Percentiles rank a stretch among this genome's conserved stretches.
Evolutionary conservation across 2,797 vertebrate genomes (phyloP).

Genomic region (Lepus oiostolus): DNA sequence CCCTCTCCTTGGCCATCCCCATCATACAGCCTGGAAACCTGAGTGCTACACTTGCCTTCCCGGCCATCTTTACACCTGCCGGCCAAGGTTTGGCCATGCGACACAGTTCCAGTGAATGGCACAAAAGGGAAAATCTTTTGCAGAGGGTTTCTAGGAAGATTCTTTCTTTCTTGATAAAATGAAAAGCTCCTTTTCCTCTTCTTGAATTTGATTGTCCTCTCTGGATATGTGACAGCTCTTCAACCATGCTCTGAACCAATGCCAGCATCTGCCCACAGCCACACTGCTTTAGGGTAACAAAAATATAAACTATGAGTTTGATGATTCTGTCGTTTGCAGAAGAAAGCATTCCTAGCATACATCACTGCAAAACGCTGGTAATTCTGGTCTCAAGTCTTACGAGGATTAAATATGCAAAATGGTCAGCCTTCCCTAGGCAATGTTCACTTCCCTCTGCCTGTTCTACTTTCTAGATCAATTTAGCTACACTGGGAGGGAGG

Average conservation of each 20-base stretch:
- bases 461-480: slow-evolving; percentile 4
- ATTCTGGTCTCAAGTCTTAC: neutral
- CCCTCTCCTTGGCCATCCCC: neutral
- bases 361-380: neutral
- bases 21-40: neutral
- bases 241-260: neutral
- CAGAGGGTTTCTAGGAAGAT: neutral
- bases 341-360: neutral
- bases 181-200: neutral
- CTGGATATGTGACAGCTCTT: neutral
- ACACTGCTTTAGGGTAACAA: neutral
- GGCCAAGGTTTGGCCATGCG: no score
- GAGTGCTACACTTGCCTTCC: neutral
- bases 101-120: neutral
- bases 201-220: slow-evolving; percentile 28
- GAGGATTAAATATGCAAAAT: slow-evolving; percentile 25
- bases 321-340: slow-evolving; percentile 36
- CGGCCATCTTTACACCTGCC: neutral
- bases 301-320: slow-evolving; percentile 24
- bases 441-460: neutral
- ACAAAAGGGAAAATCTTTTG: neutral
- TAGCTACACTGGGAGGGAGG: neutral
- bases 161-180: neutral
- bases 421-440: neutral
- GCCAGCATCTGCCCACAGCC: neutral